Evolutionary conservation across 2,797 vertebrate genomes (phyloP), one percentile per base, ranked within the genome.

Genomic region (Mastacembelus armatus): DNA sequence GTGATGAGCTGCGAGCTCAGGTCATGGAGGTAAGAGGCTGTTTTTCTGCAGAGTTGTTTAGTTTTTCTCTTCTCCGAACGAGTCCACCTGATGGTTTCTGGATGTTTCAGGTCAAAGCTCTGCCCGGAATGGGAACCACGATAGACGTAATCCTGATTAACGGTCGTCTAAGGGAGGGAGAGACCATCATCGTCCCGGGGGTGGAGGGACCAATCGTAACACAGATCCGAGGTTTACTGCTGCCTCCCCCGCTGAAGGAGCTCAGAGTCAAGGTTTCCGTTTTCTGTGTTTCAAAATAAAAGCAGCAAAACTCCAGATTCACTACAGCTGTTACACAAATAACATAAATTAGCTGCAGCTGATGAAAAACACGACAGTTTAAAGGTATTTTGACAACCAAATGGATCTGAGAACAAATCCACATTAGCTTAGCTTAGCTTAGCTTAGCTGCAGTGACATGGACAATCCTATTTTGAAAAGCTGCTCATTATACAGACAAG

Each of bases 131-230:
- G 97, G 98, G 98, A 32, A 99, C 98, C 1, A 99, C 98, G 1
- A 98, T 99, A 84, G 98, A 99, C 57, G 97, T 99, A 15, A 99
- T 99, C 85, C 84, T 99, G 67, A 99, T 99, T 58, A 99, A 99
- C 10, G 98, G 98, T 0, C 30, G 86, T 0, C 91, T 99, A 81
- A 92, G 93, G 27, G 98, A 99, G 89, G 96, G 98, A 3, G 95
- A 98, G 66, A 99, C 96, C 29, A 96, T 99, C 89, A 96, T 99
- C 30, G 96, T 99, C 32, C 95, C 98, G 0, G 98, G 98, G 14
- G 98, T 99, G 26, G 98, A 99, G 81, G 98, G 98, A 33, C 98
- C 98, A 8, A 99, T 99, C 1, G 94, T 99, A 19, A 98, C 98
- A 3, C 98, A 99, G 91, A 99, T 99, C 64, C 89, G 98, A 88